Evolutionary conservation across 1,140 invertebrate species (phyloP), one percentile per base, ranked within the genome.

Genomic region (Drosophila persimilis): DNA sequence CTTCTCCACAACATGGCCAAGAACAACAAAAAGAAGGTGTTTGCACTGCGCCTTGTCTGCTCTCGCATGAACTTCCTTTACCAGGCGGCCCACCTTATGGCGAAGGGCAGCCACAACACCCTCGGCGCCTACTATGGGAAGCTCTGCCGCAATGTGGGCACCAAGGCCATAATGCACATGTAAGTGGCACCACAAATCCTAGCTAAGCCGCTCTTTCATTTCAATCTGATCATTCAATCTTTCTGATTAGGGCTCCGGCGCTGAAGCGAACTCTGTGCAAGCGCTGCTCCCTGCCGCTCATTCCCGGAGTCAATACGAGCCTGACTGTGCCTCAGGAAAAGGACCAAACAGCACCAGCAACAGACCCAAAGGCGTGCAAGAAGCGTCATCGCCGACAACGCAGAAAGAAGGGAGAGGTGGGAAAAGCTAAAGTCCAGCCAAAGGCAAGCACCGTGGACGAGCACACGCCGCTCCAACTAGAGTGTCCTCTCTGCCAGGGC

Each of bases 11-110:
- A 44, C 26, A 81, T 81, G 77, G 17, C 46, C n/a, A 80, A 73
- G 35, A 74, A 70, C 26, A 88, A 88, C 20, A 85, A 80, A 20
- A 62, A 57, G 0, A 86, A 88, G 51, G n/a, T 71, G 5, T 15
- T 81, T 6, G 43, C 61, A 3, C 83, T 88, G 54, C 59, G 54
- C 1, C 61, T 62, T 7, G 61, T 73, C 6, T 66, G 56, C 29
- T 79, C 71, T 4, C 73, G 83, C 24, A 88, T 89, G 66, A 88
- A 88, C 24, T 88, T 77, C 15, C 56, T 88, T 2, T 88, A 83
- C 48, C 83, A 88, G 53, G 83, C 83, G 11, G 64, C 84, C 2
- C 71, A 76, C n/a, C 17, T 88, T 6, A 88, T 88, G 83, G 83
- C 83, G 1, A 45, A 64, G 0, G 41, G 15, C 51, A 51, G 77